Conservation (phyloP, 2,888 invertebrate genomes). For the Ormia ochracea region DNA sequence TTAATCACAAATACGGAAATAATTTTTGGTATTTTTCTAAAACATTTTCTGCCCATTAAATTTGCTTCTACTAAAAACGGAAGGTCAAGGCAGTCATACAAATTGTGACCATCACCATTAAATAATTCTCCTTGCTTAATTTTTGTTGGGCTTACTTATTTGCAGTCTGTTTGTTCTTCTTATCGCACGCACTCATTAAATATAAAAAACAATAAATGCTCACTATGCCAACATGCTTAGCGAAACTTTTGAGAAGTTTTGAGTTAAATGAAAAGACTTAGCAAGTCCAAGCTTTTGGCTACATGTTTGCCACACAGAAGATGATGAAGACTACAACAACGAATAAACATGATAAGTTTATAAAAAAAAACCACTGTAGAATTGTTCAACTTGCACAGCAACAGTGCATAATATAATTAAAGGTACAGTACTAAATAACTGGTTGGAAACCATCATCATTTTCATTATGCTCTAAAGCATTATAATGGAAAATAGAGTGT, state of each 20-base stretch:
- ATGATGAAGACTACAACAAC: not conserved
- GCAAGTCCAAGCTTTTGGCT: not conserved
- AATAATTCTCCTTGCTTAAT: not conserved
- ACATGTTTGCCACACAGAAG: not conserved
- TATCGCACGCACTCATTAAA: constrained; percentile 50
- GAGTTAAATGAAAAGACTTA: not conserved
- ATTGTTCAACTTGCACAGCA: too few relatives aligned
- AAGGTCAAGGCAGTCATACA: not conserved
- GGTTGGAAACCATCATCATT: too few relatives aligned
- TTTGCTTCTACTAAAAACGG: too few relatives aligned
- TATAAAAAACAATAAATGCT: constrained; percentile 31
- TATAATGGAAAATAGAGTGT: too few relatives aligned
- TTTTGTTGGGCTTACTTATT: not conserved
- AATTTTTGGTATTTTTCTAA: too few relatives aligned
- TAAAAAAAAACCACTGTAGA: too few relatives aligned
- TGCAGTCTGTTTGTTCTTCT: constrained; percentile 17
- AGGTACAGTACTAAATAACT: too few relatives aligned
- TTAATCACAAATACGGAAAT: too few relatives aligned
- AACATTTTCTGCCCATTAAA: too few relatives aligned
- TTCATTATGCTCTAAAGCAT: too few relatives aligned
- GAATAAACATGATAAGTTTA: constrained; percentile 19
- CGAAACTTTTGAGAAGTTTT: constrained; percentile 15
- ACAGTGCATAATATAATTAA: too few relatives aligned
- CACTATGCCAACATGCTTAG: not conserved
- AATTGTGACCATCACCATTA: not conserved